Evolutionary conservation across 2,888 invertebrate species (phyloP), one percentile per base, ranked within the genome.

Genomic region (Drosophila sordidula): DNA sequence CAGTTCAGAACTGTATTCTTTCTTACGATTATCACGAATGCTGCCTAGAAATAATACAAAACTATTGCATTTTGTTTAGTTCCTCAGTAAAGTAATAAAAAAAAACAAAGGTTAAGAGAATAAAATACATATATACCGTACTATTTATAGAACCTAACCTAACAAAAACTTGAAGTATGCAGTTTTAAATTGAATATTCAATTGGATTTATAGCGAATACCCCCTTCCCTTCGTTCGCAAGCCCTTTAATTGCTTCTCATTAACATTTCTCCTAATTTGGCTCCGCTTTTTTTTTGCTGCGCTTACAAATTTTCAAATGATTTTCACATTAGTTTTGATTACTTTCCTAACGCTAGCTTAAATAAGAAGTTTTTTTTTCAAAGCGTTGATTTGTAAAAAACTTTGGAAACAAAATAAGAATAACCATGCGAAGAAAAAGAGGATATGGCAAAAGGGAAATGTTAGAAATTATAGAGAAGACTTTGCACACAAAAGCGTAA

Each of bases 11-110:
- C 69, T 72, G 62, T 70, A 59, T 42, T 39, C 58, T 70, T 63
- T 59, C 73, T 45, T 65, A 55, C 42, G 42, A 71, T 61, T 47
- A 65, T 68, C 61, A 42, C 74, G 82, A 84, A 84, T 87, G 85
- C 69, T 64, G 69, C 50, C 38, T 72, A 65, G 56, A 61, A 59
- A 45, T 44, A 63, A 54, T 45, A 58, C 45, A 41, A 22, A 16
- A 42, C 6, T 54, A 61, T 57, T 72, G 75, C 78, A 78, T 78
- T 75, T 78, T 57, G 49, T 18, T 52, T 78, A 78, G 62, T 26
- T 49, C 6, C 45, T 59, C 59, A 77, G 58, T 49, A 58, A 55
- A 44, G 38, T 12, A 42, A 18, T 5, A 11, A 44, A 9, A 29
- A 22, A 14, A 11, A 44, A 9, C 22, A 22, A 14, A 52, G 36